Evolutionary conservation across 1,140 invertebrate species (phyloP), one percentile per base, ranked within the genome.

Genomic region (Homarus americanus): DNA sequence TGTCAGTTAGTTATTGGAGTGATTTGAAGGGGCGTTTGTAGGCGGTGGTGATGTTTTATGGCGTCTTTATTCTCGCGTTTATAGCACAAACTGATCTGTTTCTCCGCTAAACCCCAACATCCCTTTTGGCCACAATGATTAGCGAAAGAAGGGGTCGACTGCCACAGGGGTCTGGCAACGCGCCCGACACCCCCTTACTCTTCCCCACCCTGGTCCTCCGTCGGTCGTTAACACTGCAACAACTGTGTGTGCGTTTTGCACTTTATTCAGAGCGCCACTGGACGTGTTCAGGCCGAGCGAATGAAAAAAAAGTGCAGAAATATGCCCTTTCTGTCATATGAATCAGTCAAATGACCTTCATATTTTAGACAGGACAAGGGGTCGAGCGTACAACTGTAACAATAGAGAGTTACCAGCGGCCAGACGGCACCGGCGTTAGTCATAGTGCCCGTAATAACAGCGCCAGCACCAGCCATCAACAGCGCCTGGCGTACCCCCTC

Each of bases 291-390:
- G 79, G 17, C n/a, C 3, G 63, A 28, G 5, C n/a, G 44, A 53
- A 82, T 28, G 24, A 82, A 82, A 82, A 82, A 63, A 34, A 82
- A 63, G 63, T 82, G 63, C 32, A 53, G 79, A 82, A 63, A 63
- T 63, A 82, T 82, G 49, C 53, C 79, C 79, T 82, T 78, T n/a
- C 79, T 82, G 79, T 63, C 79, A 63, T 58, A 82, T 82, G 79
- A 82, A 82, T 82, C 79, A 82, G 79, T 82, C 49, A 53, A 82
- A 82, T 63, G 79, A 63, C 79, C 79, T 63, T 58, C 49, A 58
- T 82, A 82, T 82, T 82, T 82, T 53, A 82, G 79, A 63, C n/a
- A 36, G 38, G 49, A 58, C 79, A 53, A 82, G 79, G 15, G n/a
- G n/a, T n/a, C n/a, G n/a, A n/a, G n/a, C n/a, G n/a, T n/a, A n/a